Conservation (phyloP, 2,888 invertebrate species). For the Pandemis corylana region DNA sequence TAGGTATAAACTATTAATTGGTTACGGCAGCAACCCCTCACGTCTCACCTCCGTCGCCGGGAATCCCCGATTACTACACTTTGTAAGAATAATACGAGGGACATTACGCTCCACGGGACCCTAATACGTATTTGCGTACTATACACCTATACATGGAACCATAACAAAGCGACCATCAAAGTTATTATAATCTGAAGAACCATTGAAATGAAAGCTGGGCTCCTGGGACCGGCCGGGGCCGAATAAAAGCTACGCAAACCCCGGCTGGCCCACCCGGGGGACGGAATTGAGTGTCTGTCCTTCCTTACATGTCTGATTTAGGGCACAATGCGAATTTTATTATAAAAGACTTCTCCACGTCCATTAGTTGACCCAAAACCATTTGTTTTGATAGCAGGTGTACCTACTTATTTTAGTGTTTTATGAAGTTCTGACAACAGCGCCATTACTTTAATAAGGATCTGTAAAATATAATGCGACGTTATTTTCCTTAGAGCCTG, state of each 20-base stretch:
- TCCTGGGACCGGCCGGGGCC: constrained; percentile 50
- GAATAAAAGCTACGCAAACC: constrained; percentile 60
- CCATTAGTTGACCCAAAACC: constrained; percentile 47
- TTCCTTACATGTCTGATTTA: constrained; percentile 59
- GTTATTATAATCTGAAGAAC: constrained; percentile 64
- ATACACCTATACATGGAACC: constrained; percentile 14
- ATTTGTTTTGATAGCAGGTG: constrained; percentile 40
- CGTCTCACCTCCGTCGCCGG: not conserved
- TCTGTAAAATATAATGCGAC: constrained; percentile 10
- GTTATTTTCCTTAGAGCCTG: constrained; percentile 11
- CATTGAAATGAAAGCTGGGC: constrained; percentile 61
- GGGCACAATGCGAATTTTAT: constrained; percentile 56
- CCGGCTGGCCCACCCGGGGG: constrained; percentile 53
- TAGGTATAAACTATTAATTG: not conserved
- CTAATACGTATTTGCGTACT: constrained; percentile 26
- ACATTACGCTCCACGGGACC: constrained; percentile 9
- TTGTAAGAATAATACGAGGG: constrained; percentile 4
- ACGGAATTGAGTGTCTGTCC: constrained; percentile 57
- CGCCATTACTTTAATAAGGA: constrained; percentile 23
- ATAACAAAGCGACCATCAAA: constrained; percentile 42
- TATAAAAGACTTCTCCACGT: constrained; percentile 57
- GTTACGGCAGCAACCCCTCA: not conserved
- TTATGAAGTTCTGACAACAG: constrained; percentile 16
- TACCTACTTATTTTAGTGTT: constrained; percentile 33
- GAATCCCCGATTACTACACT: not conserved